Conservation (phyloP, 2,888 invertebrate species). For the Vannuccia rotundouncinata region DNA sequence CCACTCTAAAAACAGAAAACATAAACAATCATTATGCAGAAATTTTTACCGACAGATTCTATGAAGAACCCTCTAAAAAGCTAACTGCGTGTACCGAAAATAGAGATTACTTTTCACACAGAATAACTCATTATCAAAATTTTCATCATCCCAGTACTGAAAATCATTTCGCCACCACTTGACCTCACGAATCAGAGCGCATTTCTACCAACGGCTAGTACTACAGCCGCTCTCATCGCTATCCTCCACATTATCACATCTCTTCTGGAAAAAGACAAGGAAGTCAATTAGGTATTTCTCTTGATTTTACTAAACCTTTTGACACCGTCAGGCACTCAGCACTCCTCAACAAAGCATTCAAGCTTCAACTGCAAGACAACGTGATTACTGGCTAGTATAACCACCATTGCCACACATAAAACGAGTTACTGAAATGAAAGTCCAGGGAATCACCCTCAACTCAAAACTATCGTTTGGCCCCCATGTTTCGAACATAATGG, state of each 20-base stretch:
- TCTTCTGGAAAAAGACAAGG: background rate
- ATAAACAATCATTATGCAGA: background rate
- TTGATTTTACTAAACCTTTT: background rate
- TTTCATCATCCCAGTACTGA: background rate
- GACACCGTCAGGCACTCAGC: background rate
- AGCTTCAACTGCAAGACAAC: background rate
- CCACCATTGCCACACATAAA: background rate
- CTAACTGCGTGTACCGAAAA: background rate
- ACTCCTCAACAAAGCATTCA: background rate
- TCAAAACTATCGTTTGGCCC: background rate
- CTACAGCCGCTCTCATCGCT: background rate
- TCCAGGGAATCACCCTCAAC: background rate
- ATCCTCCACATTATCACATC: background rate
- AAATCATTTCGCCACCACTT: background rate
- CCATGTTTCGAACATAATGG: background rate
- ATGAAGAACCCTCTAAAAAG: background rate
- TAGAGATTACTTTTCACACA: background rate
- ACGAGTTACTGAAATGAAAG: background rate
- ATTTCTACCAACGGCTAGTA: background rate
- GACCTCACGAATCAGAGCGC: background rate
- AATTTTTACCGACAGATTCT: background rate
- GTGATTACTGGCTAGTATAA: background rate
- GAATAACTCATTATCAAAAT: background rate
- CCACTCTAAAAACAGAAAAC: background rate
- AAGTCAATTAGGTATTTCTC: background rate